Percentiles rank a stretch among this genome's conserved stretches.
Evolutionary conservation across 2,797 vertebrate genomes (phyloP).

Genomic region (Aulostomus chinensis): DNA sequence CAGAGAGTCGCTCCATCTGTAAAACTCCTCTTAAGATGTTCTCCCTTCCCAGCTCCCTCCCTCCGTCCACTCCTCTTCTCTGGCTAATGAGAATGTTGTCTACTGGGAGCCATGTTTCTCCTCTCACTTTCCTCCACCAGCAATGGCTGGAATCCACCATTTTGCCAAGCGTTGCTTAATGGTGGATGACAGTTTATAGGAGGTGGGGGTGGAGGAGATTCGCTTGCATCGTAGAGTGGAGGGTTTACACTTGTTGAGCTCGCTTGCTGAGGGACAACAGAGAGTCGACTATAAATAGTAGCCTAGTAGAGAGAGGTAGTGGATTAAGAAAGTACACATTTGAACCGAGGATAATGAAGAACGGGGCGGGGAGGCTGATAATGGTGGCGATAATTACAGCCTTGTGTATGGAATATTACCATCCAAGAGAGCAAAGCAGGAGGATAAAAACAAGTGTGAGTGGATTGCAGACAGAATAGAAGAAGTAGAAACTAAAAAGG

Average conservation of each 20-base stretch:
- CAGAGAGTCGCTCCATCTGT: constrained; percentile 48
- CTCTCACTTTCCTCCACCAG: constrained; percentile 37
- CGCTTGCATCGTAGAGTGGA: constrained; percentile 8
- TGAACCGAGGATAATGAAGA: neutral
- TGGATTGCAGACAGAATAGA: constrained; percentile 47
- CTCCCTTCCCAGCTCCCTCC: constrained; percentile 18
- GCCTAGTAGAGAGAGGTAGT: neutral
- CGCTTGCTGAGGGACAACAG: neutral
- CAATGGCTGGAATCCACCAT: constrained; percentile 50
- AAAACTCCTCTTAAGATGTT: constrained; percentile 41
- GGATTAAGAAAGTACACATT: neutral
- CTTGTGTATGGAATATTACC: too few relatives aligned
- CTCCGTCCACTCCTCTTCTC: constrained; percentile 54
- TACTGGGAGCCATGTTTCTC: constrained; percentile 50
- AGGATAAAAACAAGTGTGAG: constrained; percentile 17
- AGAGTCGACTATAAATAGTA: too few relatives aligned
- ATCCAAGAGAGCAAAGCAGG: neutral
- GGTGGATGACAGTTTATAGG: constrained; percentile 45
- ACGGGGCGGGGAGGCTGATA: neutral
- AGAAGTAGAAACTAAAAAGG: constrained; percentile 40
- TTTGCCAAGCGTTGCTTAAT: constrained; percentile 60
- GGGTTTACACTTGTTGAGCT: constrained; percentile 38
- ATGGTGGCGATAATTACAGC: neutral
- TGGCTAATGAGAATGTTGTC: constrained; percentile 68
- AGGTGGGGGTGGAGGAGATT: constrained; percentile 7